These are phyloP conservation scores for Amyelois transitella DNA, from an alignment of 1,140 invertebrate genomes.

Conservation along the genomic window DNA sequence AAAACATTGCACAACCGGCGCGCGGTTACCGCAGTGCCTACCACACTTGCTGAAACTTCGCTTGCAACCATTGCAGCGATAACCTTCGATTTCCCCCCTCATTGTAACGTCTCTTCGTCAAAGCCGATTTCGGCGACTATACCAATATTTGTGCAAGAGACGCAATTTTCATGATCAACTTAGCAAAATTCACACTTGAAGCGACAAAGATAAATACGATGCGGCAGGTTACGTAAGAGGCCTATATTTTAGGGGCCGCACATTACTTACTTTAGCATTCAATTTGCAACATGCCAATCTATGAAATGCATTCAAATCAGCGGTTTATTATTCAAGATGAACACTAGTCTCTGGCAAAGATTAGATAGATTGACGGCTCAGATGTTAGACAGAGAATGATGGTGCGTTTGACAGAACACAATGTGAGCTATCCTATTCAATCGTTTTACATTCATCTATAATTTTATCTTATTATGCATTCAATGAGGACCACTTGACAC, in stretches of 20 bases:
- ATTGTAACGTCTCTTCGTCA: slow-evolving; percentile 48
- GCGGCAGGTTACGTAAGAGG: slow-evolving; percentile 11
- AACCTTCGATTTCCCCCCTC: slow-evolving; percentile 56
- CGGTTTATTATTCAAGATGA: slow-evolving; percentile 13
- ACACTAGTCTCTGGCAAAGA: background rate
- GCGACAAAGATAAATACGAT: slow-evolving; percentile 3
- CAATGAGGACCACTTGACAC: background rate
- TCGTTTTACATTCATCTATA: background rate
- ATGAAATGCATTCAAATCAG: slow-evolving; percentile 13
- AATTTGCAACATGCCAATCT: slow-evolving; percentile 11
- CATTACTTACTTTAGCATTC: slow-evolving; percentile 12
- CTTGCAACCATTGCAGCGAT: slow-evolving; percentile 27
- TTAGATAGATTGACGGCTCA: slow-evolving; percentile 2
- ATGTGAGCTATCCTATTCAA: background rate
- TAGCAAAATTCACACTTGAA: slow-evolving; percentile 10
- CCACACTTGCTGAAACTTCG: slow-evolving; percentile 23
- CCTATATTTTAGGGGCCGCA: slow-evolving; percentile 17
- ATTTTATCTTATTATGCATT: background rate
- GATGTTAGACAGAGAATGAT: background rate
- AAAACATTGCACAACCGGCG: slow-evolving; percentile 42
- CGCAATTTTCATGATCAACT: slow-evolving; percentile 2
- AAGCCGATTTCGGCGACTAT: slow-evolving; percentile 33
- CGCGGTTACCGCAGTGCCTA: slow-evolving; percentile 21
- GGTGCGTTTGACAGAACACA: background rate
- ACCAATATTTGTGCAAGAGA: slow-evolving; percentile 24